Conservation (phyloP, 1,140 invertebrate genomes). For the Panulirus ornatus region DNA sequence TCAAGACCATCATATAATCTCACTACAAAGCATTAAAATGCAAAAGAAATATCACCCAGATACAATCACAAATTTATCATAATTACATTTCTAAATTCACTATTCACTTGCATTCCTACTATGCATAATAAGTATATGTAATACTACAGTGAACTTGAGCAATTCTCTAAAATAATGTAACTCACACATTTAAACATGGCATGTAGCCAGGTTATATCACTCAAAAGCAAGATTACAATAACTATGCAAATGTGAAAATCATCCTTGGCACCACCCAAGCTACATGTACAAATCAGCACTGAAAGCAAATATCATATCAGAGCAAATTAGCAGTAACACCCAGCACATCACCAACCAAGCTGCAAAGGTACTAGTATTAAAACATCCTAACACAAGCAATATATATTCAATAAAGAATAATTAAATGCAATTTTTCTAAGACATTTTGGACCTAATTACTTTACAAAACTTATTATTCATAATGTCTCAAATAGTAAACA, state of each 20-base stretch:
- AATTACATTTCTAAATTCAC: background rate
- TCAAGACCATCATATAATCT: background rate
- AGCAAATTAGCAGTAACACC: conserved; percentile 11
- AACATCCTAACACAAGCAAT: conserved; percentile 18
- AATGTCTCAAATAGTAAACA: background rate
- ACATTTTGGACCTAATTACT: background rate
- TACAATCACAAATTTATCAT: too few species aligned
- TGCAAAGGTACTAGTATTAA: conserved; percentile 19
- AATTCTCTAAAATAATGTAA: background rate
- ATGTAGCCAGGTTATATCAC: background rate
- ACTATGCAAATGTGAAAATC: background rate
- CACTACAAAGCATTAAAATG: background rate
- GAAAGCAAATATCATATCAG: conserved; percentile 31
- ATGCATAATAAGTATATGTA: background rate
- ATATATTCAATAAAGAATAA: conserved; percentile 18
- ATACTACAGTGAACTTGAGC: background rate
- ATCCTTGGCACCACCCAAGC: background rate
- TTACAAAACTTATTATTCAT: background rate
- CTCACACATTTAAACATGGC: background rate
- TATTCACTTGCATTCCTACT: background rate
- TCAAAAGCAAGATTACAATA: conserved; percentile 2
- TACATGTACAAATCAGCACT: conserved; percentile 26
- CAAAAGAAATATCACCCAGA: background rate
- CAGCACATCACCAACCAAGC: conserved; percentile 35
- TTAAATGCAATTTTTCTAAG: background rate